Evolutionary conservation across 23 tunicate species (phyloP).

Genomic region (Corella eumyota): DNA sequence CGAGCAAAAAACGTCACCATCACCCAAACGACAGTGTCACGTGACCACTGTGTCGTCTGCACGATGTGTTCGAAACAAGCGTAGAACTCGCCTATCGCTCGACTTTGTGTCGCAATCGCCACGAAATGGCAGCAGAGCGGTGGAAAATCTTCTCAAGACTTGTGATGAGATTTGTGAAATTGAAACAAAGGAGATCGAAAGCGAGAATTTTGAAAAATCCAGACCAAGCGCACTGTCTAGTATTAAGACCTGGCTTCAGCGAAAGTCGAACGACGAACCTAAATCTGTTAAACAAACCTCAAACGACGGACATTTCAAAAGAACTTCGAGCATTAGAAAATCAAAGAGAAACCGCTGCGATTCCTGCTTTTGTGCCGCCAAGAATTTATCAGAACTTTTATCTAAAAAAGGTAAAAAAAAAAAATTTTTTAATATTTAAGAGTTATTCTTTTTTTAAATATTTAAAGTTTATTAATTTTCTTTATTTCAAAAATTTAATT

Average conservation of each 20-base stretch:
- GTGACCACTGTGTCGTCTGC: slow-evolving; percentile 1
- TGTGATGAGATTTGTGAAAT: slow-evolving; percentile 10
- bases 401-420: slow-evolving; percentile 1
- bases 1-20: not conserved
- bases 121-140: not conserved
- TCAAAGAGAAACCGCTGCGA: slow-evolving; percentile 8
- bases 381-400: not conserved
- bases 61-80: no score
- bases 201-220: slow-evolving; percentile 1
- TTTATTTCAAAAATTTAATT: not conserved
- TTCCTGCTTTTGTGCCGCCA: not conserved
- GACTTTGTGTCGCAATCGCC: slow-evolving; percentile 1
- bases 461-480: no score
- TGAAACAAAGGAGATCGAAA: not conserved
- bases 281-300: not conserved
- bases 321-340: slow-evolving; percentile 1
- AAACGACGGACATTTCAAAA: not conserved
- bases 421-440: no score
- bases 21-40: no score
- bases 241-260: slow-evolving; percentile 1
- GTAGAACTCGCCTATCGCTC: slow-evolving; percentile 1
- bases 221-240: slow-evolving; percentile 4
- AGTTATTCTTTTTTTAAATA: no score
- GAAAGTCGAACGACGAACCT: not conserved
- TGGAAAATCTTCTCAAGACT: slow-evolving; percentile 7